Evolutionary conservation across 2,888 invertebrate species (phyloP), one percentile per base, ranked within the genome.

Genomic region (Stenchaetothrips biformis): DNA sequence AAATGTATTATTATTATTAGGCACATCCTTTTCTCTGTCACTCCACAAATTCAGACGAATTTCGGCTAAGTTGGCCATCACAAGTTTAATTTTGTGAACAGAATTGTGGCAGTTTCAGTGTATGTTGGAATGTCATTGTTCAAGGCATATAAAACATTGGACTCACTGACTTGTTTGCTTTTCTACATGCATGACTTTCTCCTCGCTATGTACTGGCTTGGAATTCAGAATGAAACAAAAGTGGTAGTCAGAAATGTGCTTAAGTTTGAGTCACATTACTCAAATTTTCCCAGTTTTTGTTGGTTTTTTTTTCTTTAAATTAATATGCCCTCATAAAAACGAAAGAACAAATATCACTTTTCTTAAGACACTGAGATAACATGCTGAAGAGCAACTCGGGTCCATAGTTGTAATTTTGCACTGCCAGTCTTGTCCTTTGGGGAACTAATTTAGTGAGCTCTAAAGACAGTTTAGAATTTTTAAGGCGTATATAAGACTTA

Each of bases 401-500:
- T 59, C 18, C 13, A 37, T 37, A 37, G 25, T 7, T 74, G 25
- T 59, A 48, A 48, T 79, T 49, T 49, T 49, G 79, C 79, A 79
- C 79, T 79, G 79, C 25, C 67, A 21, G 25, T 25, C 21, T n/a
- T 53, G 53, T 18, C 53, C 11, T 53, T 53, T 53, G 13, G 13
- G 53, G 53, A 18, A 13, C 18, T 53, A 13, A 53, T 9, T 53
- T 13, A 13, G 18, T 25, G 67, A 74, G 67, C 67, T 74, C 67
- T 74, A 25, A 11, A 74, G 25, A 49, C 79, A 21, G 49, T 79
- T 49, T 48, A 48, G 79, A 21, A 78, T 37, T 11, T 78, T 77
- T 78, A 78, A 78, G 78, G 25, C n/a, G 21, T 78, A 78, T 25
- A 48, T 79, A 79, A 79, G 49, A 59, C 59, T 79, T 79, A 79